Evolutionary conservation across 2,888 invertebrate genomes (phyloP).

Genomic region (Trissonchulus sp.): DNA sequence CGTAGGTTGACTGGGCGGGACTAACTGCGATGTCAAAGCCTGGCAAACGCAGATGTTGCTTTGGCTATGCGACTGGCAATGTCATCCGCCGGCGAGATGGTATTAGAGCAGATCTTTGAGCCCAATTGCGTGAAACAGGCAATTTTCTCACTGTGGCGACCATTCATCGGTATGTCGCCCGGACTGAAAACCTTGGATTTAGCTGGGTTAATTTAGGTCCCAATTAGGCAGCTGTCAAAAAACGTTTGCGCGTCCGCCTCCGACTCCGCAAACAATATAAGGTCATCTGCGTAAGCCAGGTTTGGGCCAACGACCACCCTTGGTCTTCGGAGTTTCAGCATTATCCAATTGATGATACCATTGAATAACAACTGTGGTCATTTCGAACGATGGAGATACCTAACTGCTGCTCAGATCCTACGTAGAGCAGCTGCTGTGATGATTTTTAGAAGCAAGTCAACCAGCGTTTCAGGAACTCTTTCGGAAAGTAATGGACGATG

Average conservation of each 20-base stretch:
- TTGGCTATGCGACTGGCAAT: not conserved
- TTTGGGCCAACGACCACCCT: not conserved
- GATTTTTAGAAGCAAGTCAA: not conserved
- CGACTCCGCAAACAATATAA: slow-evolving; percentile 1
- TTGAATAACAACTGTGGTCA: not conserved
- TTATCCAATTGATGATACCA: not conserved
- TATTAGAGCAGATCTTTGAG: not conserved
- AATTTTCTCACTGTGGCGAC: not conserved
- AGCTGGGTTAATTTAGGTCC: not conserved
- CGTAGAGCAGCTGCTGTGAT: too few species aligned
- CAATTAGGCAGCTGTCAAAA: too few species aligned
- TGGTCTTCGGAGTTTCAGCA: not conserved
- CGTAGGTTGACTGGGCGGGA: not conserved
- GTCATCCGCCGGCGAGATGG: not conserved
- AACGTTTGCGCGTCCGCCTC: not conserved
- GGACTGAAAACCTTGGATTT: not conserved
- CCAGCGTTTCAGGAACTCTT: not conserved
- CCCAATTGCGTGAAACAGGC: not conserved
- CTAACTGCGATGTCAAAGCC: not conserved
- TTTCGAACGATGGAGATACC: not conserved
- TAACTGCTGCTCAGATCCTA: not conserved
- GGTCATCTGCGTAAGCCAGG: slow-evolving; percentile 1
- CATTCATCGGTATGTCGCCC: not conserved
- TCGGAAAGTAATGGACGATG: not conserved
- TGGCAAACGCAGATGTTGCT: not conserved